Conservation (phyloP, 2,113 vertebrate species). For the Marmota monax region DNA sequence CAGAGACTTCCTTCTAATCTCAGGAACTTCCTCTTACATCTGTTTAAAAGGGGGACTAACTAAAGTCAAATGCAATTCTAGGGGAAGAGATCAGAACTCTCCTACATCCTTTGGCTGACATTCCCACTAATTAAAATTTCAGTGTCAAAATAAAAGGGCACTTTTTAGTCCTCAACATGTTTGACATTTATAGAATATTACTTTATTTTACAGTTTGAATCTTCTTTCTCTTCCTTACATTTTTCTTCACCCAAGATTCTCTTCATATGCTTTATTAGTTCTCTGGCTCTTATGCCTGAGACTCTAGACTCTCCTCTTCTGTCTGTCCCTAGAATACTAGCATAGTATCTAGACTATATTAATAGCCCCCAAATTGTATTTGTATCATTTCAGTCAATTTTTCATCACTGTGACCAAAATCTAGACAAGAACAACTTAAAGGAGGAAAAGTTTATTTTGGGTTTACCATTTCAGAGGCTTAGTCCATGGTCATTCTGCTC, state of each 20-base stretch:
- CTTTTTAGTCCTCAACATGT: background rate
- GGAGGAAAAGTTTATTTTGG: no score
- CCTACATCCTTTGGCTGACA: background rate
- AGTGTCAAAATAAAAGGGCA: background rate
- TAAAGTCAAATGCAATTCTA: conserved; percentile 7
- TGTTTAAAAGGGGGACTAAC: background rate
- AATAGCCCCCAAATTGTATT: conserved; percentile 37
- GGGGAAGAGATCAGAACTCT: background rate
- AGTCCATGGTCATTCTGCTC: no score
- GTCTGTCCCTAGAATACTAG: background rate
- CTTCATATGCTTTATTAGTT: conserved; percentile 5
- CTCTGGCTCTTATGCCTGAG: background rate
- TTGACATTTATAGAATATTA: background rate
- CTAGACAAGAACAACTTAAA: no score
- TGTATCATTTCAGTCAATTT: background rate
- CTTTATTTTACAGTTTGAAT: background rate
- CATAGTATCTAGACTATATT: background rate
- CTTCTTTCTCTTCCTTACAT: background rate
- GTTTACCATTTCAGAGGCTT: no score
- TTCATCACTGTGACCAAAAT: no score
- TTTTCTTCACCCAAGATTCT: background rate
- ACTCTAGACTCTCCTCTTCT: conserved; percentile 36
- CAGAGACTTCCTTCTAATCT: conserved; percentile 16
- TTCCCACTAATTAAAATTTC: conserved; percentile 21
- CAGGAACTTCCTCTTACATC: background rate